phyloP scores from a whole-genome alignment of 2,888 invertebrate species.

The Ectropis crepuscularia region DNA sequence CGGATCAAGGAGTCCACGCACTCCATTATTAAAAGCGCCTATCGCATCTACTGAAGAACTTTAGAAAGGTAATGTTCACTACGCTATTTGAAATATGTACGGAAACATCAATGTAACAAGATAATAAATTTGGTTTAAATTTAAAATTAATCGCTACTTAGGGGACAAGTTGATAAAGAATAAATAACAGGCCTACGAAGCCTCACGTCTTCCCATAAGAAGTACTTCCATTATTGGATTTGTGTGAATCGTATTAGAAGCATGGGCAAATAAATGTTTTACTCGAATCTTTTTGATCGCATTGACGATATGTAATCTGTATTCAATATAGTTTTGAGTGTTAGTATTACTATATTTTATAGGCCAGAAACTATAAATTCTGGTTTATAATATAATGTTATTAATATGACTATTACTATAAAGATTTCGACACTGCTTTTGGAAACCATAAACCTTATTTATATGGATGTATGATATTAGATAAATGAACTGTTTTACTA shows the following conservation, averaged over 20 bases:
- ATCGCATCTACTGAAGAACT: conserved; percentile 83
- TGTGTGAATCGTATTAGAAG: conserved; percentile 16
- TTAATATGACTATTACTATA: conserved; percentile 49
- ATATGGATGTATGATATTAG: conserved; percentile 67
- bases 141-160: conserved; percentile 7
- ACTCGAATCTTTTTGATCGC: conserved; percentile 60
- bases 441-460: conserved; percentile 67
- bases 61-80: conserved; percentile 64
- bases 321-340: conserved; percentile 48
- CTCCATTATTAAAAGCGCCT: conserved; percentile 78
- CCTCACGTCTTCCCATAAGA: conserved; percentile 37
- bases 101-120: conserved; percentile 33
- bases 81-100: conserved; percentile 27
- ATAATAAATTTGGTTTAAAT: conserved; percentile 21
- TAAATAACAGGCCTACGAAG: conserved; percentile 34
- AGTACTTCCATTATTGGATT: conserved; percentile 32
- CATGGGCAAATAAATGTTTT: conserved; percentile 39
- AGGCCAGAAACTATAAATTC: conserved; percentile 33
- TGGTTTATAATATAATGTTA: conserved; percentile 44
- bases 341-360: conserved; percentile 44
- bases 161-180: conserved; percentile 13
- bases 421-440: conserved; percentile 76
- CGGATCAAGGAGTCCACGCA: conserved; percentile 76
- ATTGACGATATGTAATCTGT: conserved; percentile 45
- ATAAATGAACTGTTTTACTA: conserved; percentile 74